These are phyloP conservation scores for Phyllopteryx taeniolatus DNA, from an alignment of 2,113 vertebrate species.

Conservation along the genomic window DNA sequence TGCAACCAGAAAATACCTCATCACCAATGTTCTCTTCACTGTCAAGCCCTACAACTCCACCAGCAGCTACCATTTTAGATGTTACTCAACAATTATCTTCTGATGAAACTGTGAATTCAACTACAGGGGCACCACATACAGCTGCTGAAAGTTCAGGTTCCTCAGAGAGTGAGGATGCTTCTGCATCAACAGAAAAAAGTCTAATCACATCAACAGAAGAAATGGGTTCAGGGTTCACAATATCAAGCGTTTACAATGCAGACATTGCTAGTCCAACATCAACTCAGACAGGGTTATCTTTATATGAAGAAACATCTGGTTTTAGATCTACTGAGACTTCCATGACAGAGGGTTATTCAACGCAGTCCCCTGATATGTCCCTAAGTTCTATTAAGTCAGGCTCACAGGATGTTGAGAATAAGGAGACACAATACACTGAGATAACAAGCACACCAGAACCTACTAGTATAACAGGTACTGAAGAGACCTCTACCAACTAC, in stretches of 20 bases:
- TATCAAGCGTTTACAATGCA: not conserved
- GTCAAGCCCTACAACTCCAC: slow-evolving; percentile 19
- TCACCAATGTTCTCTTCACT: slow-evolving; percentile 14
- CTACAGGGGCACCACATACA: not conserved
- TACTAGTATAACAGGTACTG: not conserved
- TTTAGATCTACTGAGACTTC: not conserved
- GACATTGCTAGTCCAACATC: slow-evolving; percentile 11
- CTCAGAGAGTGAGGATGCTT: slow-evolving; percentile 6
- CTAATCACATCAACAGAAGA: slow-evolving; percentile 6
- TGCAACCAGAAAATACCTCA: slow-evolving; percentile 8
- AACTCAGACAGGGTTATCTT: not conserved
- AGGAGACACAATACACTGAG: slow-evolving; percentile 9
- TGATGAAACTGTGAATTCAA: slow-evolving; percentile 13
- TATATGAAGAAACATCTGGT: slow-evolving; percentile 13
- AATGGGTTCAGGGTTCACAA: slow-evolving; percentile 7
- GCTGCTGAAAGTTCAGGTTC: slow-evolving; percentile 1
- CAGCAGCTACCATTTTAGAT: slow-evolving; percentile 12
- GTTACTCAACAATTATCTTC: slow-evolving; percentile 2
- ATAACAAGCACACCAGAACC: slow-evolving; percentile 8
- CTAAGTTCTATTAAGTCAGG: slow-evolving; percentile 8
- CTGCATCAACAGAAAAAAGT: slow-evolving; percentile 17
- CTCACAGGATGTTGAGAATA: slow-evolving; percentile 1
- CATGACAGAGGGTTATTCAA: slow-evolving; percentile 6
- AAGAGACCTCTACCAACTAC: slow-evolving; percentile 14
- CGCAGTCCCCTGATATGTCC: slow-evolving; percentile 1